Base-by-base conservation (phyloP, 2,113 vertebrate species). In the Todiramphus saurophagus region DNA sequence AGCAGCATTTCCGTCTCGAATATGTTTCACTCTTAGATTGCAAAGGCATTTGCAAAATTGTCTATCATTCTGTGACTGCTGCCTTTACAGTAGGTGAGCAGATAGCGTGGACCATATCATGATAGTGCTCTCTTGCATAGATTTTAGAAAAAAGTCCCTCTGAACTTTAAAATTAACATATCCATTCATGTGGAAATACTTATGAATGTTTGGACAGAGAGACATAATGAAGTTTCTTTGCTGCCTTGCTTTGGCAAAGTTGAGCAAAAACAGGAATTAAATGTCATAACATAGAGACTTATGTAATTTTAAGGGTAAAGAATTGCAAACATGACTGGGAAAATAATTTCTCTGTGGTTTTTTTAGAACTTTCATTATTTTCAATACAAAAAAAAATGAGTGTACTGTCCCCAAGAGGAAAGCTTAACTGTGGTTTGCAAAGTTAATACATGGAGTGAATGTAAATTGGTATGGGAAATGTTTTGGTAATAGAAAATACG, bases 221-320 rank as follows among this genome's bases (percentile, higher is more conserved):
- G 75, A 81, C 85, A 62, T 82, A 92, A 94, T 63, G 96, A 95
- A 88, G 83, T 87, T 84, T 93, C 62, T 97, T 93, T 43, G 59
- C 64, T 93, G 93, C 86, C 50, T 96, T 74, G 91, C 76, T 85
- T 95, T 97, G 95, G 80, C 86, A 97, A 94, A 95, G 87, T 41
- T 64, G 89, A 97, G 75, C 73, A 21, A 90, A 97, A 97, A 92
- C 95, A 96, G 89, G 93, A 97, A 94, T 97, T 97, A 94, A 89
- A 95, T 97, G 91, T 96, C 94, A 96, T 90, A 93, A 96, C 92
- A 90, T 83, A 84, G 96, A 98, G 91, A 94, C 89, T 91, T 96
- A 95, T 46, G 73, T 86, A 98, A 94, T 96, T 97, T 83, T 87
- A 75, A 80, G 83, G 89, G 88, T 94, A 97, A 96, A 97, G 77